Percentiles rank a stretch among this genome's conserved stretches.
Evolutionary conservation across 2,888 invertebrate species (phyloP).

Genomic region (Pachydiplax longipennis): DNA sequence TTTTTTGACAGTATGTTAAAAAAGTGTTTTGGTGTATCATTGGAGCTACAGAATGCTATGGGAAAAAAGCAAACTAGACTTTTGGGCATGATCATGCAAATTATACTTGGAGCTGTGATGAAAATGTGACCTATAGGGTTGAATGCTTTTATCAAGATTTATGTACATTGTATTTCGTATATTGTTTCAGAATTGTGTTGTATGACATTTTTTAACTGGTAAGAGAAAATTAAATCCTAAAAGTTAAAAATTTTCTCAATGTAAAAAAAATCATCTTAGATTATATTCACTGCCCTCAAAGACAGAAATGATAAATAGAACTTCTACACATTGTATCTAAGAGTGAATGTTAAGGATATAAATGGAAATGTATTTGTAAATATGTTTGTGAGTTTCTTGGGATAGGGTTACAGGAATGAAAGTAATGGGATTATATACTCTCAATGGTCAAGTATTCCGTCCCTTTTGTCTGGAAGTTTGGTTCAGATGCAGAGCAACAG

Average conservation of each 20-base stretch:
- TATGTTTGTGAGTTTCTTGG: conserved; percentile 29
- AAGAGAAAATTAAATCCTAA: conserved; percentile 44
- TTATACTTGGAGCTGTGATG: conserved; percentile 44
- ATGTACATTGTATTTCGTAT: conserved; percentile 40
- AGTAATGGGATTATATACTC: conserved; percentile 32
- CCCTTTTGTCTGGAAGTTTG: conserved; percentile 37
- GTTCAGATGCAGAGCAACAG: conserved; percentile 37
- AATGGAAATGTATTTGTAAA: conserved; percentile 39
- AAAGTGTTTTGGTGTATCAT: conserved; percentile 36
- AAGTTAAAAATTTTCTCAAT: conserved; percentile 41
- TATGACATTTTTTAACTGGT: conserved; percentile 43
- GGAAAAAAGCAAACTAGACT: conserved; percentile 20
- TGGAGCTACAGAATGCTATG: conserved; percentile 39
- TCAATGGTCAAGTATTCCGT: conserved; percentile 43
- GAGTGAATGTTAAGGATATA: conserved; percentile 31
- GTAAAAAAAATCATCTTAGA: conserved; percentile 37
- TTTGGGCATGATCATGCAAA: conserved; percentile 36
- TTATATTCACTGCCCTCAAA: conserved; percentile 41
- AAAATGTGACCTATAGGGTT: conserved; percentile 44
- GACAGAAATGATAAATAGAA: conserved; percentile 18
- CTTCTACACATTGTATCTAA: conserved; percentile 19
- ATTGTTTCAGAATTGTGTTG: conserved; percentile 43
- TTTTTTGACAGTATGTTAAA: conserved; percentile 41
- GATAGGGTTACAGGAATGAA: conserved; percentile 9
- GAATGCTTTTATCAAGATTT: conserved; percentile 42